These are phyloP conservation scores for Myotis vivesi DNA, from an alignment of 2,797 vertebrate genomes.

Conservation along the genomic window DNA sequence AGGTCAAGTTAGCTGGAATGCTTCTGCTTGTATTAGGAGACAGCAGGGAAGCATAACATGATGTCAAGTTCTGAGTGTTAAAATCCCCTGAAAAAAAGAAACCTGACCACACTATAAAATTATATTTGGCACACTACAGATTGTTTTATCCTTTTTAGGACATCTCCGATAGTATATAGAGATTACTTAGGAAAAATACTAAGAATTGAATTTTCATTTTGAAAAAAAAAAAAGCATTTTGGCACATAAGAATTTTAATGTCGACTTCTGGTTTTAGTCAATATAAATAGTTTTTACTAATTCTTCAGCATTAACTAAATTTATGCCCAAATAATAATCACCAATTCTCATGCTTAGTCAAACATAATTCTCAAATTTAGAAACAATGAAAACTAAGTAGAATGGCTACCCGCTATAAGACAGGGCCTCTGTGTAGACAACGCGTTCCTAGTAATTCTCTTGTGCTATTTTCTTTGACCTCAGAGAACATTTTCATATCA, in stretches of 20 bases:
- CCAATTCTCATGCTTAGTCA: not conserved
- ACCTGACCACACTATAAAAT: not conserved
- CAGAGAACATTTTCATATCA: conserved; percentile 9
- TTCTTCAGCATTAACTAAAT: conserved; percentile 36
- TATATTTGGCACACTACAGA: not conserved
- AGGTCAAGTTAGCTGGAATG: not conserved
- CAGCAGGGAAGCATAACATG: not conserved
- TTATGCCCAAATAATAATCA: conserved; percentile 36
- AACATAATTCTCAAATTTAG: conserved; percentile 25
- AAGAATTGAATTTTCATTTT: conserved; percentile 24
- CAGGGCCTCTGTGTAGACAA: not conserved
- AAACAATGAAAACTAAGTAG: conserved; percentile 20
- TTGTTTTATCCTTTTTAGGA: not conserved
- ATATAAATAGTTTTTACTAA: conserved; percentile 35
- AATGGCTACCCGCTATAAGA: not conserved
- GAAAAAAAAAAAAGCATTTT: conserved; percentile 15
- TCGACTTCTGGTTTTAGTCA: conserved; percentile 7
- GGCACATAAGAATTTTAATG: not conserved
- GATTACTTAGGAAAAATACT: not conserved
- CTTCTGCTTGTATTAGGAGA: not conserved
- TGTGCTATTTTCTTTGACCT: conserved; percentile 39
- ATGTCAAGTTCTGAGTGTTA: not conserved
- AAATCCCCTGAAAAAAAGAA: conserved; percentile 1
- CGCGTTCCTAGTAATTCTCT: not conserved
- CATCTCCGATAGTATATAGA: not conserved